phyloP scores from a whole-genome alignment of 2,113 vertebrate genomes.

The Toxotes chatareus region DNA sequence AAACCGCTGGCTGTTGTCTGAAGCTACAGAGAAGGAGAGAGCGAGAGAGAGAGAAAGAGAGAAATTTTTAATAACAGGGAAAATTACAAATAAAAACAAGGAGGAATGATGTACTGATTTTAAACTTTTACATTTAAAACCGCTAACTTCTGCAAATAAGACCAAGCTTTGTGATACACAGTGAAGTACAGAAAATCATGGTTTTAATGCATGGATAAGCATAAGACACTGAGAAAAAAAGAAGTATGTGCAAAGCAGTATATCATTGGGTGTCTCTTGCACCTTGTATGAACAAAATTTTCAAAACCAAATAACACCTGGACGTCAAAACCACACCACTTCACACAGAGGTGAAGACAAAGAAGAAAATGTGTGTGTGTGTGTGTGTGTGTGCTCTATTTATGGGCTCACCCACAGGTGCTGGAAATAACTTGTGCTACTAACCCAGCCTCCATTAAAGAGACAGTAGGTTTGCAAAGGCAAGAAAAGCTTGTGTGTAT shows the following conservation, averaged over 20 bases:
- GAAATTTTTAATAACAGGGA: conserved; percentile 4
- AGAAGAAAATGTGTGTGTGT: conserved; percentile 7
- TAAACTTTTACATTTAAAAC: neutral
- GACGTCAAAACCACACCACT: conserved; percentile 50
- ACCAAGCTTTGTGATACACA: neutral
- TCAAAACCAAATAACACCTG: conserved; percentile 50
- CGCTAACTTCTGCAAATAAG: neutral
- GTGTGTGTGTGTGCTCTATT: conserved; percentile 53
- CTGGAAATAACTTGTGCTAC: conserved; percentile 62
- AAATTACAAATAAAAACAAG: neutral
- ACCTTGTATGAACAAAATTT: conserved; percentile 16
- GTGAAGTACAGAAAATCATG: neutral
- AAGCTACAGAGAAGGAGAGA: conserved; percentile 83
- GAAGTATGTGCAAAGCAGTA: conserved; percentile 1
- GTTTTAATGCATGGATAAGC: neutral
- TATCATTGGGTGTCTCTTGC: neutral
- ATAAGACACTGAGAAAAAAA: neutral
- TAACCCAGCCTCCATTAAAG: conserved; percentile 43
- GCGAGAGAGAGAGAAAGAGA: neutral
- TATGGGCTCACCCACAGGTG: conserved; percentile 66
- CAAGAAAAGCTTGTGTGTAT: conserved; percentile 18
- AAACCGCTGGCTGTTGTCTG: conserved; percentile 98
- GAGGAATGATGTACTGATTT: neutral
- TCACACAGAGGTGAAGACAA: conserved; percentile 57
- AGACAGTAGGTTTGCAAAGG: conserved; percentile 36